Conservation (phyloP, 2,888 invertebrate genomes). For the Drosophila quinaria region DNA sequence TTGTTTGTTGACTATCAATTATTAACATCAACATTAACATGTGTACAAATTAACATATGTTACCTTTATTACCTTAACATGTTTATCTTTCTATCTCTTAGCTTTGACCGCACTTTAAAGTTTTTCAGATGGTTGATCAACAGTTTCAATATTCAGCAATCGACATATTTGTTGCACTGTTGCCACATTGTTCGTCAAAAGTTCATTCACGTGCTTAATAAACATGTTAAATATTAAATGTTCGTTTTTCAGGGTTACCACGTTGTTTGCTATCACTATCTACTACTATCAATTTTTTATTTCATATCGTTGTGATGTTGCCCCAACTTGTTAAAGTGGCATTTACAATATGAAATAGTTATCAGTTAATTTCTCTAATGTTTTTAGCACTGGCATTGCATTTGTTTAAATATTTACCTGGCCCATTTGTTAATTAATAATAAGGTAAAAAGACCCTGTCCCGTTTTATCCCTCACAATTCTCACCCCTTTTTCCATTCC, state of each 20-base stretch:
- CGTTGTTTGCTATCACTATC: background rate
- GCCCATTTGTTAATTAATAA: constrained; percentile 70
- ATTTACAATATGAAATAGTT: constrained; percentile 1
- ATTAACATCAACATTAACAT: background rate
- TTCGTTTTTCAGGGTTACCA: background rate
- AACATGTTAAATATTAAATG: constrained; percentile 4
- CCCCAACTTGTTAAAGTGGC: background rate
- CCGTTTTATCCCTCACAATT: background rate
- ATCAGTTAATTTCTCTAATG: background rate
- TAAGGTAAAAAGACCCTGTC: constrained; percentile 45
- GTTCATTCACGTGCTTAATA: background rate
- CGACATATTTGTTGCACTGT: background rate
- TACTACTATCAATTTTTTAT: constrained; percentile 6
- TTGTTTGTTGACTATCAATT: background rate
- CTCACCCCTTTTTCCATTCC: constrained; percentile 11
- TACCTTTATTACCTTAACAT: too few species aligned
- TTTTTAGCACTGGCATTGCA: constrained; percentile 20
- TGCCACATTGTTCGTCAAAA: background rate
- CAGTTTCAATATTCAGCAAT: background rate
- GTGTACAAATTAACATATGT: too few species aligned
- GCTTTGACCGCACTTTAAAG: background rate
- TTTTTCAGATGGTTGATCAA: background rate
- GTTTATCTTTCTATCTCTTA: background rate
- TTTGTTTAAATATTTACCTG: constrained; percentile 64
- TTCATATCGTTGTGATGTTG: background rate